Percentiles rank a stretch among this genome's conserved stretches.
Evolutionary conservation across 2,797 vertebrate genomes (phyloP).

Genomic region (Taeniopygia guttata): DNA sequence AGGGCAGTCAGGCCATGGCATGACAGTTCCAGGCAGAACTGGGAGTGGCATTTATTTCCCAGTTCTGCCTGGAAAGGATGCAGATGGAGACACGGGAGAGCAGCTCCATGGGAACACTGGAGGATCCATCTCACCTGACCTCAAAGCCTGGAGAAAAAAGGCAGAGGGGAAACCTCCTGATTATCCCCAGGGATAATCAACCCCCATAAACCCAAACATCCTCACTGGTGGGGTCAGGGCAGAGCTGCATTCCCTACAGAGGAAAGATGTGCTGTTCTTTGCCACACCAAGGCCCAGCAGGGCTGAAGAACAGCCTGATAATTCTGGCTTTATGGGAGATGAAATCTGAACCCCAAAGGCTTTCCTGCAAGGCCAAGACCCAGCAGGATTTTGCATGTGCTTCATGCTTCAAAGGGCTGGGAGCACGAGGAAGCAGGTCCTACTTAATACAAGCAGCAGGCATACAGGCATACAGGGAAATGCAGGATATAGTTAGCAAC

Average conservation of each 20-base stretch:
- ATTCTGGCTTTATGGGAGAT: neutral
- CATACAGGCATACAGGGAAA: neutral
- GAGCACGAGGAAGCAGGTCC: neutral
- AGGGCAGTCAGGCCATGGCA: neutral
- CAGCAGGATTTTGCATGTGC: neutral
- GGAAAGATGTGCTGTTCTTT: neutral
- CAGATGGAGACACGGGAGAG: neutral
- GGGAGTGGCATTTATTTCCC: neutral
- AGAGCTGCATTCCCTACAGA: neutral
- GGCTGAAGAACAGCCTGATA: neutral
- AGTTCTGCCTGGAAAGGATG: fast-evolving
- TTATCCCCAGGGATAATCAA: neutral
- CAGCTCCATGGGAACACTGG: neutral
- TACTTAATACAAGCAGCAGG: neutral
- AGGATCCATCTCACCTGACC: neutral
- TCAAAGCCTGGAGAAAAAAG: neutral
- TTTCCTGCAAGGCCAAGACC: neutral
- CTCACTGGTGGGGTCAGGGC: neutral
- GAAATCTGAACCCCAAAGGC: neutral
- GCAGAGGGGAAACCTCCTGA: neutral
- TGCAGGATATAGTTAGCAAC: neutral
- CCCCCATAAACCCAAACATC: neutral
- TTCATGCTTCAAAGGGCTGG: neutral
- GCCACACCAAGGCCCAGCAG: neutral
- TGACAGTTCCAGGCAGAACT: too few species aligned